phyloP scores from a whole-genome alignment of 2,888 invertebrate species.

The Incurvaria masculella region DNA sequence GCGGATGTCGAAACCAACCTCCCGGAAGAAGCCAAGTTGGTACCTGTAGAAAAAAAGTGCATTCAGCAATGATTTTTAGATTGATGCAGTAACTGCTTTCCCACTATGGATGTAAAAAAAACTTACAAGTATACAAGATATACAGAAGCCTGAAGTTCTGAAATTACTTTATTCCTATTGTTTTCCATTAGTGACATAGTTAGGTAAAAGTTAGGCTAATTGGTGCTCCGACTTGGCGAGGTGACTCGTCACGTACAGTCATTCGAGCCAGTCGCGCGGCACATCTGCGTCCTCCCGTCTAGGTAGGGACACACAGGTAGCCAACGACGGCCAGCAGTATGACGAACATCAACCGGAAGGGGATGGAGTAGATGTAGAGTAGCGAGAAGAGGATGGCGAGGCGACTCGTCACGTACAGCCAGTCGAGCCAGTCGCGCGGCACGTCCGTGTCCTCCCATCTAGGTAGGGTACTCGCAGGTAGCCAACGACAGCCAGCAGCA shows the following conservation, averaged over 20 bases:
- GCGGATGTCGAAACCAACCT: constrained; percentile 36
- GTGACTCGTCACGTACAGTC: no score
- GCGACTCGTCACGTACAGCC: constrained; percentile 82
- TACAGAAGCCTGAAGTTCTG: no score
- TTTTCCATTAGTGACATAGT: no score
- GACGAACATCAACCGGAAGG: constrained; percentile 78
- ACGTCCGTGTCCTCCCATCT: constrained; percentile 62
- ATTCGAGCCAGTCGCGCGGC: no score
- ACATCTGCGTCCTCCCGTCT: no score
- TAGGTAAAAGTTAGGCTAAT: no score
- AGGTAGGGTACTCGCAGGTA: constrained; percentile 84
- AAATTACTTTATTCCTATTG: no score
- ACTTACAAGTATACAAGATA: no score
- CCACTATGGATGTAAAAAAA: no score
- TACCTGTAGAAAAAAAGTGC: constrained; percentile 54
- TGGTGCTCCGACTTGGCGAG: no score
- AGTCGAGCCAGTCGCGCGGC: constrained; percentile 88
- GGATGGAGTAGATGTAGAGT: constrained; percentile 91
- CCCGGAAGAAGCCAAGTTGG: constrained; percentile 74
- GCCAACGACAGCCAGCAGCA: constrained; percentile 69
- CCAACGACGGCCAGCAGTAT: constrained; percentile 70
- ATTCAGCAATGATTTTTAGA: no score
- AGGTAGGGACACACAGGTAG: constrained; percentile 84
- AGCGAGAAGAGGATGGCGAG: constrained; percentile 81
- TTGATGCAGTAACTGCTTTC: no score